Base-by-base conservation (phyloP, 2,113 vertebrate genomes). In the Melospiza georgiana region DNA sequence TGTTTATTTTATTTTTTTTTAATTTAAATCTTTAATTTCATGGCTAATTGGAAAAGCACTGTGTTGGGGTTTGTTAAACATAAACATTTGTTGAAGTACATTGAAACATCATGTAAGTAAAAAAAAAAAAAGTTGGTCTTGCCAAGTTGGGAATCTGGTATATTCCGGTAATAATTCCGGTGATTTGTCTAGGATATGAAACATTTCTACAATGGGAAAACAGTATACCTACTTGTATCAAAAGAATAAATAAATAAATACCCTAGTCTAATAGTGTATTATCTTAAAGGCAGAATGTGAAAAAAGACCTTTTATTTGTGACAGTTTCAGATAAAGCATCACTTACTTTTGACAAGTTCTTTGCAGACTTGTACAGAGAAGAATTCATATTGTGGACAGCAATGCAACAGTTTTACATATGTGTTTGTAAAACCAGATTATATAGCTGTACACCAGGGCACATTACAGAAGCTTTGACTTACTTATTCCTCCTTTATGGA, bases 1-100 rank as follows among this genome's bases (percentile, higher is more conserved):
- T 35, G 5, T 35, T 35, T 57, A 4, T 7, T 27, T 41, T 43
- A 5, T 46, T 28, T 63, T 39, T 67, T 39, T 44, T 44, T 3
- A 66, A 15, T 77, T 67, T 9, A 84, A 89, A 59, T 72, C 3
- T 84, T 69, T 69, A 2, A 20, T 58, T 89, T 80, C 87, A 35
- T 81, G 20, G 41, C 22, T 66, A 66, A 58, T 11, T 82, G 23
- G 25, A 68, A 62, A 63, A 91, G 22, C 11, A 28, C 7, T 59
- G 0, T 61, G 27, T 59, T 61, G 31, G 27, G 2, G 0, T 12
- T 30, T 74, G n/a, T 81, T 28, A 3, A 51, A 33, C 2, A 10
- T 39, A 55, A 0, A 0, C 4, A 5, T 69, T 69, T 89, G 20
- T 59, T 69, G 24, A 65, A 69, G 22, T 76, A 44, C 30, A 4